phyloP scores from a whole-genome alignment of 2,113 vertebrate species.

The Elaphurus davidianus region DNA sequence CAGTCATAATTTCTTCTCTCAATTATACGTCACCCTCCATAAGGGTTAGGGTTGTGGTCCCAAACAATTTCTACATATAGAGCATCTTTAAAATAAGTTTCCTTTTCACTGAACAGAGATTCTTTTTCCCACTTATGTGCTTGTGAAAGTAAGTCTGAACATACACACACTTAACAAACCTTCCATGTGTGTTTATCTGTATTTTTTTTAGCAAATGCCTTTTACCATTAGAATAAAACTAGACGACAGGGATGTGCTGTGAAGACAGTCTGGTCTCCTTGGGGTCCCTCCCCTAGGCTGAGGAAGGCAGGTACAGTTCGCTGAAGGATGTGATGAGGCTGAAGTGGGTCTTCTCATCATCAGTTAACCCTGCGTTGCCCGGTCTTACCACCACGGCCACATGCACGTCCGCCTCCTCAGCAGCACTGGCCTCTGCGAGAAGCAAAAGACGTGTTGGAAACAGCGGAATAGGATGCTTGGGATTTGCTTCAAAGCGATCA shows the following conservation, averaged over 20 bases:
- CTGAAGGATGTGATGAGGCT: constrained; percentile 90
- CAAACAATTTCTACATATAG: constrained; percentile 21
- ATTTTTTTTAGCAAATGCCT: constrained; percentile 27
- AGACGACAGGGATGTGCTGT: constrained; percentile 28
- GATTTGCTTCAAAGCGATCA: background rate
- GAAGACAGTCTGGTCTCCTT: background rate
- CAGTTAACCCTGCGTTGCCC: constrained; percentile 94
- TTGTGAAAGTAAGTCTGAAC: background rate
- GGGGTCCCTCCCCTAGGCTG: constrained; percentile 74
- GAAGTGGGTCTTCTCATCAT: constrained; percentile 91
- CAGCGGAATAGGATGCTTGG: background rate
- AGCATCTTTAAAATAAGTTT: constrained; percentile 56
- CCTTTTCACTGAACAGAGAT: constrained; percentile 22
- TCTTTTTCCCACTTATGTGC: background rate
- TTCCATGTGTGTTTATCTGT: background rate
- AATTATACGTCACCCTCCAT: background rate
- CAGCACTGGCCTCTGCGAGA: constrained; percentile 91
- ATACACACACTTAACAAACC: background rate
- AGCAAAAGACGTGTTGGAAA: background rate
- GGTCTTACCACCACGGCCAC: constrained; percentile 92
- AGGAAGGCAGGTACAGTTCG: constrained; percentile 86
- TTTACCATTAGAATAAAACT: constrained; percentile 69
- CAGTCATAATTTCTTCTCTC: background rate
- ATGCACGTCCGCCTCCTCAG: constrained; percentile 89
- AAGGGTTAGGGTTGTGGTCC: background rate